Evolutionary conservation across 2,113 vertebrate species (phyloP).

Genomic region (Meles meles): DNA sequence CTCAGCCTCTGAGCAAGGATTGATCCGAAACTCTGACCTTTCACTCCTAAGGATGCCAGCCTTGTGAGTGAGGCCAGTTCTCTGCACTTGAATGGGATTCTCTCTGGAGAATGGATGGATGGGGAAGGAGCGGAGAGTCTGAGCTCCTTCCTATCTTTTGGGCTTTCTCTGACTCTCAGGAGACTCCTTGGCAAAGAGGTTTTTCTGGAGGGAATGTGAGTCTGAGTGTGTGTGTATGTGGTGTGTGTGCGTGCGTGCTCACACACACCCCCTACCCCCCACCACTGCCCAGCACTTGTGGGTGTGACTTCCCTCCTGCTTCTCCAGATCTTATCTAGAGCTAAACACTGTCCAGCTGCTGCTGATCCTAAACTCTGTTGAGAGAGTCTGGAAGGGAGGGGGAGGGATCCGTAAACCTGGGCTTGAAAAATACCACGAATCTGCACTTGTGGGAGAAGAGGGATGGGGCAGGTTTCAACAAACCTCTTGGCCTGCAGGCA

Average conservation of each 20-base stretch:
- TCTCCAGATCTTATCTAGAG: not conserved
- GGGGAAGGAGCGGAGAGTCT: rapidly evolving
- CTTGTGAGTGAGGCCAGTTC: not conserved
- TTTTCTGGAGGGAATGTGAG: not conserved
- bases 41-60: too few species aligned
- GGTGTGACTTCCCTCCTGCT: not conserved
- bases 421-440: not conserved
- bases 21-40: not conserved
- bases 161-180: not conserved
- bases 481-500: not conserved
- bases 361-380: not conserved
- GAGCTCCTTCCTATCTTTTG: not conserved
- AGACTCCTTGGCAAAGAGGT: not conserved
- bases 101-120: not conserved
- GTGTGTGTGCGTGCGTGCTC: not conserved
- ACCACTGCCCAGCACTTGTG: not conserved
- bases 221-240: not conserved
- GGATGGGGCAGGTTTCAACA: not conserved
- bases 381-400: not conserved
- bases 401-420: not conserved
- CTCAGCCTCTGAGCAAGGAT: not conserved
- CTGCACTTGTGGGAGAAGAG: not conserved
- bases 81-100: not conserved
- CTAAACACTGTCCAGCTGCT: not conserved
- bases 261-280: not conserved